phyloP scores from a whole-genome alignment of 2,888 invertebrate genomes.

The Sepiola atlantica region DNA sequence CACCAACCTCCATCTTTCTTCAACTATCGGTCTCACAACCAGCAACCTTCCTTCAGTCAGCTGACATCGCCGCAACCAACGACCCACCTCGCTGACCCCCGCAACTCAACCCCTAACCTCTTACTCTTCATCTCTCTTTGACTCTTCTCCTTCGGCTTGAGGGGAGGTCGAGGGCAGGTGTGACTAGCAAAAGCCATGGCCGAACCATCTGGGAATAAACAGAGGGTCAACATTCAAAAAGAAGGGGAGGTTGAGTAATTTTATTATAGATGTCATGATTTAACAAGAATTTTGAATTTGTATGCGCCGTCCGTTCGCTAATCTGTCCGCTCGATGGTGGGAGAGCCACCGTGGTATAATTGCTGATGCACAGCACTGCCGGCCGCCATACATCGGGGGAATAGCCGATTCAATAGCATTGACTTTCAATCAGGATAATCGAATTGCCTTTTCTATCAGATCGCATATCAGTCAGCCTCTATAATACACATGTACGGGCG shows the following conservation, averaged over 20 bases:
- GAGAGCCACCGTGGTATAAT: neutral
- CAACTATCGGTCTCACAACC: neutral
- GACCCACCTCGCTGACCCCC: neutral
- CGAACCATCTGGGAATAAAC: constrained; percentile 10
- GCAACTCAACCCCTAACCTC: neutral
- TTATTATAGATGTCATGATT: constrained; percentile 32
- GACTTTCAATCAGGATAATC: constrained; percentile 13
- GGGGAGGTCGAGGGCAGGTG: neutral
- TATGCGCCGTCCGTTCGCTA: neutral
- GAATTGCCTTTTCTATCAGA: constrained; percentile 32
- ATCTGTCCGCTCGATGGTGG: constrained; percentile 3
- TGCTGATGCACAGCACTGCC: neutral
- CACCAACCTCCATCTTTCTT: neutral
- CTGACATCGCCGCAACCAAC: neutral
- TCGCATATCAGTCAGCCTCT: constrained; percentile 18
- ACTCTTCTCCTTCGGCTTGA: neutral
- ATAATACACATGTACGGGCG: neutral
- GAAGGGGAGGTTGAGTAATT: neutral
- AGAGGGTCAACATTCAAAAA: constrained; percentile 5
- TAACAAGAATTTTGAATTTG: constrained; percentile 15
- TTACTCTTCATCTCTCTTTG: neutral
- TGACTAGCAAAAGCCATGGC: neutral
- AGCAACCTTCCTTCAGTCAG: neutral
- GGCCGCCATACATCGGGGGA: neutral
- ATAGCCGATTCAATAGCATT: constrained; percentile 32